phyloP scores from a whole-genome alignment of 2,888 invertebrate species.

The Hofmannophila pseudospretella region DNA sequence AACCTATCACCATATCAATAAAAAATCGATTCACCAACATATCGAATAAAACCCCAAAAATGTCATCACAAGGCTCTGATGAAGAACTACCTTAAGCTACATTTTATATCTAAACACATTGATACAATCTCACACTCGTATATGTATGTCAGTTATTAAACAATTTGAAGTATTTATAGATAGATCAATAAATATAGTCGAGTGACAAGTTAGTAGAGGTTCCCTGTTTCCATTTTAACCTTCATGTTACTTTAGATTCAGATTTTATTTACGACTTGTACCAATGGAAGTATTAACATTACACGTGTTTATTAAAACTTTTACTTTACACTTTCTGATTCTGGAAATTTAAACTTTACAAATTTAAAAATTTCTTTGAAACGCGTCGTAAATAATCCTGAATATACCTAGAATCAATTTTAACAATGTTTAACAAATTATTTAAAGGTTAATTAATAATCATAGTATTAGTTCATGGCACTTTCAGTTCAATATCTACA shows the following conservation, averaged over 20 bases:
- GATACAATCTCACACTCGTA: constrained; percentile 12
- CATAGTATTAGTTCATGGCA: constrained; percentile 25
- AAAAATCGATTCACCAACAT: constrained; percentile 4
- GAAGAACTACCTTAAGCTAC: constrained; percentile 25
- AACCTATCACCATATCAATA: constrained; percentile 1
- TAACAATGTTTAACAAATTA: constrained; percentile 22
- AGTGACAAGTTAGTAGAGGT: constrained; percentile 42
- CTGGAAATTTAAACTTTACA: neutral
- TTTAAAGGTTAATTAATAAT: constrained; percentile 29
- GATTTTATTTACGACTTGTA: constrained; percentile 7
- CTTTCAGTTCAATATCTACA: constrained; percentile 26
- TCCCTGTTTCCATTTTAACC: constrained; percentile 49
- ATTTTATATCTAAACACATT: constrained; percentile 11
- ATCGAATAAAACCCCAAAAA: constrained; percentile 13
- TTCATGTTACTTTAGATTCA: constrained; percentile 13
- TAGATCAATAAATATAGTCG: constrained; percentile 45
- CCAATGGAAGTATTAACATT: neutral
- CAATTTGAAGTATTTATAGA: constrained; percentile 25
- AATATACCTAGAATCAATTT: constrained; percentile 16
- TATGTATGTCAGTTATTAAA: constrained; percentile 9
- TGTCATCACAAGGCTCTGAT: constrained; percentile 39
- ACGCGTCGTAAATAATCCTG: constrained; percentile 20
- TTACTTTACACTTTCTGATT: neutral
- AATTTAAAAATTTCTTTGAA: constrained; percentile 2
- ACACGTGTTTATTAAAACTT: neutral